These are phyloP conservation scores for Silurus glanis DNA, from an alignment of 2,113 vertebrate genomes.

Conservation along the genomic window DNA sequence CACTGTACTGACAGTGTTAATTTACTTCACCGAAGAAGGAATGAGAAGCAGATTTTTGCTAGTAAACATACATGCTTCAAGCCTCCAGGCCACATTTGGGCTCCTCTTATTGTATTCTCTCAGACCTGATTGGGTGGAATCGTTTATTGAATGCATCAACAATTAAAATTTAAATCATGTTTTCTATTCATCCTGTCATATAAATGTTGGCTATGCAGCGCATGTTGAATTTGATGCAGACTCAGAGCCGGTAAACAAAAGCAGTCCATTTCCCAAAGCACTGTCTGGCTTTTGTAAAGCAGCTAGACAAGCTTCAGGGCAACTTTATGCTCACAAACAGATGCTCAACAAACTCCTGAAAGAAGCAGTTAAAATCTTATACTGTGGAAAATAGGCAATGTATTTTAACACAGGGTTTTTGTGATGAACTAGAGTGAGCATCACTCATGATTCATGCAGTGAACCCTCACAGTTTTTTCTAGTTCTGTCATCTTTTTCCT, in stretches of 20 bases:
- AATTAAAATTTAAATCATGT: slow-evolving; percentile 13
- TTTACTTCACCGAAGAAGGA: neutral
- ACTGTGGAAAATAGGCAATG: neutral
- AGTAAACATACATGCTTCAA: slow-evolving; percentile 3
- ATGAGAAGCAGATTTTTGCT: slow-evolving; percentile 33
- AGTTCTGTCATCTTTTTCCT: neutral
- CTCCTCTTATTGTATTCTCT: neutral
- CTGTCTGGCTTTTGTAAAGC: slow-evolving; percentile 4
- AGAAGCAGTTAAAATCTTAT: neutral
- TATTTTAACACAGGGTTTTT: neutral
- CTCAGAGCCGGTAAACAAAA: slow-evolving; percentile 30
- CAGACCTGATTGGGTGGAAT: neutral
- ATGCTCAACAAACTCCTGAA: slow-evolving; percentile 19
- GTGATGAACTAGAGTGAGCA: neutral
- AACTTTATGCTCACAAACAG: neutral
- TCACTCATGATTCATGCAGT: neutral
- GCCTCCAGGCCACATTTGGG: neutral
- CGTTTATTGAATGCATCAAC: slow-evolving; percentile 8
- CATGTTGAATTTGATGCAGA: slow-evolving; percentile 15
- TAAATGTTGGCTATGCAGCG: slow-evolving; percentile 3
- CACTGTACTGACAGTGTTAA: neutral
- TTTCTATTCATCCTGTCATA: slow-evolving; percentile 11
- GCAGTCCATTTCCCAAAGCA: neutral
- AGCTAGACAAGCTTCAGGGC: slow-evolving; percentile 16
- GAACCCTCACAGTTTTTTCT: neutral